Evolutionary conservation across 2,797 vertebrate species (phyloP), one percentile per base, ranked within the genome.

Genomic region (Halcyon badia): DNA sequence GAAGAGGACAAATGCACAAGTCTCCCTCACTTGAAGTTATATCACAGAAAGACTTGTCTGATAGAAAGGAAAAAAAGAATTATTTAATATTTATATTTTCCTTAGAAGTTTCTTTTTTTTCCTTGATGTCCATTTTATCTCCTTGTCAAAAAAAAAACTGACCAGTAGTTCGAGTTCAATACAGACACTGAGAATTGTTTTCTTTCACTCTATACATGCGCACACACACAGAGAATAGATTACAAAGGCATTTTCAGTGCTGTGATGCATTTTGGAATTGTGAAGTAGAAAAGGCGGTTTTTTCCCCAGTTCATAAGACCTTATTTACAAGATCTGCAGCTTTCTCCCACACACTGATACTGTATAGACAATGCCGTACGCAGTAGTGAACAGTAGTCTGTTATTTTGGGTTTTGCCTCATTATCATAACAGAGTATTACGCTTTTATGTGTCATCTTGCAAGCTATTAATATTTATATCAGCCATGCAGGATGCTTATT

Each of bases 381-480:
- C 70, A 94, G 56, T 41, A 21, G 57, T 75, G 60, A 83, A 88
- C 35, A 79, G 39, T 6, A 91, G 57, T 41, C 60, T 91, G 24
- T 76, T 89, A 57, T 93, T 94, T 94, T 58, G 90, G 35, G 14
- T 15, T 82, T 91, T 91, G 14, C 60, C 81, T 95, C 64, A 65
- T 91, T 83, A 88, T 86, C 72, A 44, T 84, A 94, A 93, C 6
- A 37, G 60, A 83, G 15, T 73, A 96, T 78, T 92, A 73, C 10
- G 6, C 54, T 89, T 94, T 85, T 73, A 81, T 88, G 87, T 85
- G 87, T 92, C 85, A 91, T 88, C 52, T 70, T 87, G 11, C 11
- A 81, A 48, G 83, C 31, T 87, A 96, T 89, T 96, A 95, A 96
- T 97, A 96, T 89, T 94, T 90, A 49, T 90, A 92, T 86, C 81